Conservation (phyloP, 2,797 vertebrate species). For the Crocodylus rhombifer region DNA sequence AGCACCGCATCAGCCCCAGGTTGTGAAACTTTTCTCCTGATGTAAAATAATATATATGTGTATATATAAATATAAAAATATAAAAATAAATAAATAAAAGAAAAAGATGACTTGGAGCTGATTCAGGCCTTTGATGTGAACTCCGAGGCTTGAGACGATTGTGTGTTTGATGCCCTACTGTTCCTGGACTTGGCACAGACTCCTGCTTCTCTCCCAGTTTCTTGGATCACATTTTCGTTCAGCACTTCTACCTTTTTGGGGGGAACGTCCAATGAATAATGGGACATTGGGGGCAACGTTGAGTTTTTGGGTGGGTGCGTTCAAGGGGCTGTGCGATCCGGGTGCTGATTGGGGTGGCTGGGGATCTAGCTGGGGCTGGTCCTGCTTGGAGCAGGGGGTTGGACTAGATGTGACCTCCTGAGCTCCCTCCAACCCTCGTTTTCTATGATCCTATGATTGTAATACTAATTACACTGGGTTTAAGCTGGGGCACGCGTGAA, state of each 20-base stretch:
- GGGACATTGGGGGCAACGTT: neutral
- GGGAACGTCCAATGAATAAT: neutral
- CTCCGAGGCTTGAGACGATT: constrained; percentile 35
- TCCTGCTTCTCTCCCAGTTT: neutral
- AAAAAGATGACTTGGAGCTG: constrained; percentile 37
- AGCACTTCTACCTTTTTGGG: constrained; percentile 13
- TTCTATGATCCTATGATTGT: neutral
- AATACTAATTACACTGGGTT: neutral
- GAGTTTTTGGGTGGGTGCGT: neutral
- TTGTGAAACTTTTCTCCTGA: constrained; percentile 8
- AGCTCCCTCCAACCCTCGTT: too few relatives aligned
- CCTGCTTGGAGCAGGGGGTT: neutral
- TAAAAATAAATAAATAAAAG: neutral
- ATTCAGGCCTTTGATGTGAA: constrained; percentile 50
- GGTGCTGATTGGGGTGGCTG: neutral
- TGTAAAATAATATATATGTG: neutral
- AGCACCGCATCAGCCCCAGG: neutral
- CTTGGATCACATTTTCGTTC: constrained; percentile 40
- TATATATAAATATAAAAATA: neutral
- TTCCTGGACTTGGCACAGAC: constrained; percentile 24
- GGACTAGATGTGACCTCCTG: too few relatives aligned
- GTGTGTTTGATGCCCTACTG: neutral
- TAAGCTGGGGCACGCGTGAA: neutral
- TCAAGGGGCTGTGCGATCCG: neutral
- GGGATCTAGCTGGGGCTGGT: neutral